Evolutionary conservation across 2,888 invertebrate species (phyloP).

Genomic region (Carterocephalus palaemon): DNA sequence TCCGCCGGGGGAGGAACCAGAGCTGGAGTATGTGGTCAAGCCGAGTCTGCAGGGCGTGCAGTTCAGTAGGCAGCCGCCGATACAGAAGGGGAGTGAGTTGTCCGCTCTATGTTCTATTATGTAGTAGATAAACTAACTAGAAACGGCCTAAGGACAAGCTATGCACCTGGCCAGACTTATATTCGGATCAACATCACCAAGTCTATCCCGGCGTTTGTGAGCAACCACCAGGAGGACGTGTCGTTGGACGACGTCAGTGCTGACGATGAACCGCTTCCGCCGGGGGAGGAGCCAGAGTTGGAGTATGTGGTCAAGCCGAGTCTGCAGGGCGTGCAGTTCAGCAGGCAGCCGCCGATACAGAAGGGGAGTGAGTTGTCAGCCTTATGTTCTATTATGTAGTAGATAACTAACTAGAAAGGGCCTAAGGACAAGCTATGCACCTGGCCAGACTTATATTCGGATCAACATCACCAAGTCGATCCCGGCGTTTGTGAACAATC

Average conservation of each 20-base stretch:
- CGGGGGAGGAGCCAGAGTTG: slow-evolving; percentile 76
- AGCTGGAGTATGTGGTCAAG: slow-evolving; percentile 80
- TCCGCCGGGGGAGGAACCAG: slow-evolving; percentile 79
- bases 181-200: slow-evolving; percentile 92
- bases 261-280: slow-evolving; percentile 77
- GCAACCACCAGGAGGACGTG: slow-evolving; percentile 42
- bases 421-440: too few species aligned
- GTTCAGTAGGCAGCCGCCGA: slow-evolving; percentile 84
- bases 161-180: too few species aligned
- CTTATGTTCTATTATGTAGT: slow-evolving; percentile 92
- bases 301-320: slow-evolving; percentile 82
- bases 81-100: slow-evolving; percentile 86
- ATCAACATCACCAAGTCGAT: slow-evolving; percentile 89
- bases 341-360: slow-evolving; percentile 83
- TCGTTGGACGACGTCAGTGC: slow-evolving; percentile 54
- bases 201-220: slow-evolving; percentile 66
- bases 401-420: too few species aligned
- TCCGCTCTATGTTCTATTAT: slow-evolving; percentile 93
- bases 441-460: too few species aligned
- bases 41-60: slow-evolving; percentile 81
- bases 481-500: slow-evolving; percentile 47
- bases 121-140: too few species aligned
- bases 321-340: slow-evolving; percentile 81
- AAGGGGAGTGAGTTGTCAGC: slow-evolving; percentile 91
- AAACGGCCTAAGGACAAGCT: too few species aligned